These are phyloP conservation scores for Odontesthes bonariensis DNA, from an alignment of 2,113 vertebrate genomes.

Conservation along the genomic window DNA sequence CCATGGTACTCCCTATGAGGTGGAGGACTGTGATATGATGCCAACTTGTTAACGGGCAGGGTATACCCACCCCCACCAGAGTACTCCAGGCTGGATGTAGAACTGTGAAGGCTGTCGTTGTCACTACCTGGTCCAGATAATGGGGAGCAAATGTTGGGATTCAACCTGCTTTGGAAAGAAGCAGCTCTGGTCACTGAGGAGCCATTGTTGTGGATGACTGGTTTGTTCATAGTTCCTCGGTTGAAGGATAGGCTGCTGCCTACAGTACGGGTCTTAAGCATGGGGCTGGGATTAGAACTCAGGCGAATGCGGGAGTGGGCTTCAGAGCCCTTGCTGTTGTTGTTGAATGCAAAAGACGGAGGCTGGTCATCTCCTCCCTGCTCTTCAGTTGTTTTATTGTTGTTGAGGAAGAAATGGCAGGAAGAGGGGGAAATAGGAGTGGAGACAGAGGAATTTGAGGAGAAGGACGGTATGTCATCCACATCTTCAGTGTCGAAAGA, in stretches of 20 bases:
- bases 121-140: slow-evolving; percentile 81
- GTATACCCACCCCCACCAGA: slow-evolving; percentile 50
- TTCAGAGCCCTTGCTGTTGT: slow-evolving; percentile 48
- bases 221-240: slow-evolving; percentile 74
- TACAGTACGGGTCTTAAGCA: slow-evolving; percentile 72
- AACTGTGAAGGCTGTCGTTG: slow-evolving; percentile 88
- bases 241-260: slow-evolving; percentile 82
- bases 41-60: slow-evolving; percentile 41
- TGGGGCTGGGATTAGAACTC: slow-evolving; percentile 65
- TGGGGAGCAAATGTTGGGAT: slow-evolving; percentile 74
- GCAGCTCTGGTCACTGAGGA: slow-evolving; percentile 72
- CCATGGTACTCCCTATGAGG: slow-evolving; percentile 40
- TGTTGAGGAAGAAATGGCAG: slow-evolving; percentile 55
- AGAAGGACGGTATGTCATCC: slow-evolving; percentile 74
- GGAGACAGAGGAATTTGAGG: slow-evolving; percentile 68
- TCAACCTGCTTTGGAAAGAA: slow-evolving; percentile 84
- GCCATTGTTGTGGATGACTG: slow-evolving; percentile 64
- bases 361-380: slow-evolving; percentile 33
- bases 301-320: slow-evolving; percentile 60
- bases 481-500: slow-evolving; percentile 89
- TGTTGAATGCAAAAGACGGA: slow-evolving; percentile 49
- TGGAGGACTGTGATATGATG: slow-evolving; percentile 65
- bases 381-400: slow-evolving; percentile 68
- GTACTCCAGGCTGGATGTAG: slow-evolving; percentile 88
- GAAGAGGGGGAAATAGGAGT: slow-evolving; percentile 67